These are phyloP conservation scores for Periphyllus acericola DNA, from an alignment of 2,888 invertebrate species.

Conservation along the genomic window DNA sequence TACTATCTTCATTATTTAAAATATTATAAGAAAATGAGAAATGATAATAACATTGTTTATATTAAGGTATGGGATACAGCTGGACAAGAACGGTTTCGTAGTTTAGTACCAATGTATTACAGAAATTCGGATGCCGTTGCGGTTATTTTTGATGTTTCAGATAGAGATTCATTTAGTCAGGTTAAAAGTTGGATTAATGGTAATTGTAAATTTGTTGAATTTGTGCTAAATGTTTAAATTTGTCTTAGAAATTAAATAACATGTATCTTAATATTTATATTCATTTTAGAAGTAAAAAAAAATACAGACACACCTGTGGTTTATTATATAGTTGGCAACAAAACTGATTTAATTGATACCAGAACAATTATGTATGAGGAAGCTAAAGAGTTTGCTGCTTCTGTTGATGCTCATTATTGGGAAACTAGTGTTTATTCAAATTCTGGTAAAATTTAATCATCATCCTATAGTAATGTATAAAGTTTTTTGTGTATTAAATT, in stretches of 20 bases:
- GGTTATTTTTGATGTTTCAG: slow-evolving; percentile 86
- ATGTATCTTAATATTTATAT: background rate
- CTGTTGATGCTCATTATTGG: slow-evolving; percentile 84
- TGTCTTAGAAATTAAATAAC: background rate
- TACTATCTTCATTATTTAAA: background rate
- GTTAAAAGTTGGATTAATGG: slow-evolving; percentile 89
- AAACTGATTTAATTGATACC: slow-evolving; percentile 77
- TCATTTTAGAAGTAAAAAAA: slow-evolving; percentile 69
- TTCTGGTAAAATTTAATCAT: slow-evolving; percentile 69
- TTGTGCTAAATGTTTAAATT: background rate
- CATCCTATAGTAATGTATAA: background rate
- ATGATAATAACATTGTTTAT: background rate
- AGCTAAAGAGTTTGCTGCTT: slow-evolving; percentile 79
- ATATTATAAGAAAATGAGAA: background rate
- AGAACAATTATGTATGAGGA: slow-evolving; percentile 75
- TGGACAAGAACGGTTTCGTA: slow-evolving; percentile 86
- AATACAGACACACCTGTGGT: slow-evolving; percentile 85
- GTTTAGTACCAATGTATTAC: slow-evolving; percentile 96
- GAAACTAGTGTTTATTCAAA: slow-evolving; percentile 86
- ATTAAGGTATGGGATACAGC: slow-evolving; percentile 88
- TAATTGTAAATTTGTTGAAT: slow-evolving; percentile 64
- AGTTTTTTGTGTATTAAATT: background rate
- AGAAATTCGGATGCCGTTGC: slow-evolving; percentile 90
- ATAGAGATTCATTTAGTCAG: slow-evolving; percentile 77
- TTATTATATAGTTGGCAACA: slow-evolving; percentile 85